These are phyloP conservation scores for Geotria australis DNA, from an alignment of 2,797 vertebrate genomes.

Conservation along the genomic window DNA sequence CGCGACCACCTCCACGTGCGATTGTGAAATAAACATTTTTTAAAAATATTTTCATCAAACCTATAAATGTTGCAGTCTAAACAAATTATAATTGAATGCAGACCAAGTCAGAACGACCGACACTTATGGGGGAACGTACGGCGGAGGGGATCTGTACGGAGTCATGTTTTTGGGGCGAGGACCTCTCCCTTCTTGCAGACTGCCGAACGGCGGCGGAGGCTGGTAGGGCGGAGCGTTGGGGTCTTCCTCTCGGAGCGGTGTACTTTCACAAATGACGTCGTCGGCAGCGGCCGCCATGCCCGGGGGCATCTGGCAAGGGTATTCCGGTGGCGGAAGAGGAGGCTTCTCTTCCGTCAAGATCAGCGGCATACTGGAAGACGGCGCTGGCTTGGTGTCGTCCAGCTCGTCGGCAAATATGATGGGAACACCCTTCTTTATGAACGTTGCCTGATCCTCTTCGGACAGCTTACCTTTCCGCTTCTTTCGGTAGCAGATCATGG, in stretches of 20 bases:
- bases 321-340: slow-evolving; percentile 67
- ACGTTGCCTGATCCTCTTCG: slow-evolving; percentile 91
- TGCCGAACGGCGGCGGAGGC: slow-evolving; percentile 77
- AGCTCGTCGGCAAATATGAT: slow-evolving; percentile 93
- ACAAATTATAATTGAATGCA: too few relatives aligned
- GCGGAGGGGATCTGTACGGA: slow-evolving; percentile 83
- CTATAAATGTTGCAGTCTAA: too few relatives aligned
- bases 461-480: slow-evolving; percentile 87
- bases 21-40: too few relatives aligned
- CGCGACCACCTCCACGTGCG: too few relatives aligned
- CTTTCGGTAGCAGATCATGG: slow-evolving; percentile 95
- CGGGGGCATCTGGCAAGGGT: slow-evolving; percentile 28
- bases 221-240: slow-evolving; percentile 77
- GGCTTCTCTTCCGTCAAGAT: slow-evolving; percentile 94
- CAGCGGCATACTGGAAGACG: slow-evolving; percentile 78
- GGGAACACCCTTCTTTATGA: slow-evolving; percentile 91
- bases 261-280: slow-evolving; percentile 66
- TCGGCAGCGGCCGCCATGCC: slow-evolving; percentile 24
- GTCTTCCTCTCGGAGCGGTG: slow-evolving; percentile 66
- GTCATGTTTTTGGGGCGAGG: slow-evolving; percentile 99
- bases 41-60: too few relatives aligned
- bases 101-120: too few relatives aligned
- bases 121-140: slow-evolving; percentile 74
- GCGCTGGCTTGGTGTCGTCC: slow-evolving; percentile 74
- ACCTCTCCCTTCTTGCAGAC: slow-evolving; percentile 76